phyloP scores from a whole-genome alignment of 2,797 vertebrate species.

The Austrolebias charrua region DNA sequence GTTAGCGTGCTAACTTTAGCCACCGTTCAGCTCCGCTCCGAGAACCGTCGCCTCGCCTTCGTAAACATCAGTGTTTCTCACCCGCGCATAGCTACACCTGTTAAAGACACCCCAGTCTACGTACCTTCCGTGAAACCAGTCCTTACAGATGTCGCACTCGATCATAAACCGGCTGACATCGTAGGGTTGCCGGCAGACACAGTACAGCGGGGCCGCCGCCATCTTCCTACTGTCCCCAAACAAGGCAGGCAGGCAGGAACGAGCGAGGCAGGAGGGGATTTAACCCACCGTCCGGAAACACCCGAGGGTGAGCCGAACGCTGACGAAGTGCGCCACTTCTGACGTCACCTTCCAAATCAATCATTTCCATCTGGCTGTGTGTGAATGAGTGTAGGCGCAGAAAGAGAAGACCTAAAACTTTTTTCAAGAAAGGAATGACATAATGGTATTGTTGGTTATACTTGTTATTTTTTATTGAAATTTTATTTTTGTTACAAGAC shows the following conservation, averaged over 20 bases:
- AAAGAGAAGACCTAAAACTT: conserved; percentile 47
- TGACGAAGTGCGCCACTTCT: conserved; percentile 54
- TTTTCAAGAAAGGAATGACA: conserved; percentile 43
- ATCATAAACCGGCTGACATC: conserved; percentile 99
- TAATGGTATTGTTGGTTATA: not conserved
- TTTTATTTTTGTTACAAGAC: not conserved
- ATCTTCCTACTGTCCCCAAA: conserved; percentile 87
- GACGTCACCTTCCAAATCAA: conserved; percentile 68
- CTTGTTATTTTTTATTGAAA: too few relatives aligned
- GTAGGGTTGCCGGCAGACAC: conserved; percentile 97
- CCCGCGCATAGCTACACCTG: not conserved
- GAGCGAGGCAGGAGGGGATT: conserved; percentile 78
- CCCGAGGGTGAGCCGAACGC: conserved; percentile 37
- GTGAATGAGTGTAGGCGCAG: conserved; percentile 23
- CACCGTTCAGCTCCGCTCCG: conserved; percentile 50
- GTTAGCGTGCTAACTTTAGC: conserved; percentile 70
- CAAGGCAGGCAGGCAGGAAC: too few relatives aligned
- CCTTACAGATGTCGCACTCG: conserved; percentile 97
- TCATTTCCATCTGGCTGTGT: conserved; percentile 60
- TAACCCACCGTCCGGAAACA: conserved; percentile 41
- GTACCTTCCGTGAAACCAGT: conserved; percentile 99
- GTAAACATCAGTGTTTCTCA: conserved; percentile 46
- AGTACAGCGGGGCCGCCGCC: conserved; percentile 94
- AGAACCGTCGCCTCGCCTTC: conserved; percentile 62
- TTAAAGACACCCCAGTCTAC: conserved; percentile 33